Evolutionary conservation across 2,797 vertebrate species (phyloP), one percentile per base, ranked within the genome.

Genomic region (Gambusia yucatana): DNA sequence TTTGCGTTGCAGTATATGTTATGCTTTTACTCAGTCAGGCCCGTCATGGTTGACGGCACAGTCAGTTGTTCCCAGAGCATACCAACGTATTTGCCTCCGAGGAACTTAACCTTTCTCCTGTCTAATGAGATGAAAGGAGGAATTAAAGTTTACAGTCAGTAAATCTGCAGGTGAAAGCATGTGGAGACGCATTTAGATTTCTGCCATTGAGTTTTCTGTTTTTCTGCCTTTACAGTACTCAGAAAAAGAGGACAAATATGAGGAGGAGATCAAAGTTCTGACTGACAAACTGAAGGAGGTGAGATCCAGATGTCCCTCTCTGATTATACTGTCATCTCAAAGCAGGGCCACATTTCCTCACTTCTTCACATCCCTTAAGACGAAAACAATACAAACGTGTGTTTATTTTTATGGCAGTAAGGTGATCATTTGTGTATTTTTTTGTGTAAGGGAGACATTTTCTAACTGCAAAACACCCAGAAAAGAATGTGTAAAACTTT

Each of bases 161-260:
- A 44, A 25, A 28, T 83, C 67, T 67, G 57, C 57, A 20, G 13
- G 22, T 79, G 13, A 67, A 77, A 43, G 57, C 59, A 75, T 72
- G 72, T 55, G 33, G 25, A 25, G 46, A 75, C n/a, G 33, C 16
- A 14, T 75, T 70, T 73, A 5, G 63, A 8, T 67, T 75, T 22
- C 44, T 81, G 28, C n/a, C 4, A 9, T 46, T 73, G 33, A n/a
- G 17, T 82, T 50, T 57, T 65, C 14, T 47, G 80, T 69, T 88
- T 79, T 43, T 44, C 81, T 72, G 87, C 36, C 77, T 43, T 82
- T 72, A 86, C 94, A 99, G 98, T 99, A 99, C 94, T 99, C 98
- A 0, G 98, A 99, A 95, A 99, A 99, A 94, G 98, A 99, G 89
- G 98, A 99, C 92, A 99, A 99, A 93, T 99, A 99, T 0, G 98